These are phyloP conservation scores for Hucho hucho DNA, from an alignment of 2,113 vertebrate genomes.

Conservation along the genomic window DNA sequence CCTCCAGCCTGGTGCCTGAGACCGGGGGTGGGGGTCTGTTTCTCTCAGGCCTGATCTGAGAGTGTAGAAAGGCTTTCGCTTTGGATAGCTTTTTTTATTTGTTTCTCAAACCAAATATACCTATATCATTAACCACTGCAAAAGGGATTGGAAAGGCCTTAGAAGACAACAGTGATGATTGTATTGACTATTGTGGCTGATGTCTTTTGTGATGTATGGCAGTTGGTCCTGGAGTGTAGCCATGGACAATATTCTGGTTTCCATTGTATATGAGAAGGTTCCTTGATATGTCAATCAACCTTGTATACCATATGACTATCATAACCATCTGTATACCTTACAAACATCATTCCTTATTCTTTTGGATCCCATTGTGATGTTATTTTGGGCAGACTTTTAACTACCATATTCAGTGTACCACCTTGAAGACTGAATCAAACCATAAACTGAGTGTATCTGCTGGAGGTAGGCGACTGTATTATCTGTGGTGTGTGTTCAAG, in stretches of 20 bases:
- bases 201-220: background rate
- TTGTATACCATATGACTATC: background rate
- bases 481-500: background rate
- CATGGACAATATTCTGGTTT: background rate
- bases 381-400: background rate
- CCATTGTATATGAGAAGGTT: background rate
- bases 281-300: background rate
- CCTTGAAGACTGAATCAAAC: background rate
- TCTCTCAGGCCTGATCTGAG: background rate
- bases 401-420: background rate
- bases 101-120: slow-evolving; percentile 6
- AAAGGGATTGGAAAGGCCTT: background rate
- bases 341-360: background rate
- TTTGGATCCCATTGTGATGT: background rate
- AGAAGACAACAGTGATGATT: background rate
- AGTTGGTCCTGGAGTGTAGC: background rate
- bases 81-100: slow-evolving; percentile 6
- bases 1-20: background rate
- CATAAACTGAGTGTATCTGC: background rate
- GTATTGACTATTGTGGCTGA: background rate
- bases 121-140: background rate
- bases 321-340: background rate
- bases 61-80: background rate
- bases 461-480: background rate
- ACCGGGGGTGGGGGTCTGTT: background rate